Conservation (phyloP, 2,888 invertebrate genomes). For the Drosophila robusta region DNA sequence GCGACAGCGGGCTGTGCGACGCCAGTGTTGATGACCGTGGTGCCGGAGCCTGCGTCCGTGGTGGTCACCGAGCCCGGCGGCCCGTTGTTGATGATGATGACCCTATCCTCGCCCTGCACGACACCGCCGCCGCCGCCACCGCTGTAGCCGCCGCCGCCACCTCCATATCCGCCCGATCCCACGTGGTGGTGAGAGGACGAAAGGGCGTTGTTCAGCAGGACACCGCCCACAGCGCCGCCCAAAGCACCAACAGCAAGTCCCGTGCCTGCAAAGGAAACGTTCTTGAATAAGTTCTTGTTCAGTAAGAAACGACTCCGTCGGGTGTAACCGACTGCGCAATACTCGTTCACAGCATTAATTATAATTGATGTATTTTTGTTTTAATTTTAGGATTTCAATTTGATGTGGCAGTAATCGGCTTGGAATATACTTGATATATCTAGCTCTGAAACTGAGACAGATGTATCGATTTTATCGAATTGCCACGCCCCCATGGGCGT, state of each 20-base stretch:
- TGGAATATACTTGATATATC: too few species aligned
- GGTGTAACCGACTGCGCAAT: too few species aligned
- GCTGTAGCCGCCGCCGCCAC: conserved; percentile 50
- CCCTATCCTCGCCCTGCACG: conserved; percentile 81
- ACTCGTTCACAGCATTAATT: too few species aligned
- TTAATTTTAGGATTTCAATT: too few species aligned
- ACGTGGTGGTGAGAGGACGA: conserved; percentile 68
- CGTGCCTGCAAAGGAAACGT: conserved; percentile 68
- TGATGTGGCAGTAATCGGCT: too few species aligned
- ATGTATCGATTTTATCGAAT: too few species aligned
- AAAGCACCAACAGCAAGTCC: conserved; percentile 83
- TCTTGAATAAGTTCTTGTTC: too few species aligned
- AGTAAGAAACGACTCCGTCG: too few species aligned
- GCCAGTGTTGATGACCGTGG: conserved; percentile 76
- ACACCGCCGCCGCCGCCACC: conserved; percentile 38
- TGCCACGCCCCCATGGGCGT: too few species aligned
- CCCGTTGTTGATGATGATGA: conserved; percentile 84
- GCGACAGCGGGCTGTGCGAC: conserved; percentile 37
- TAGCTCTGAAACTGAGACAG: too few species aligned
- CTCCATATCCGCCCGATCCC: conserved; percentile 32
- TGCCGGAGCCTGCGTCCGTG: conserved; percentile 71
- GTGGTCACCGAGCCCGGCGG: conserved; percentile 83
- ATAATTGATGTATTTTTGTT: too few species aligned
- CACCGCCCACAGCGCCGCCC: conserved; percentile 83
- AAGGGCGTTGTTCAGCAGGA: conserved; percentile 82